phyloP scores from a whole-genome alignment of 2,888 invertebrate species.

The Brassicogethes aeneus region DNA sequence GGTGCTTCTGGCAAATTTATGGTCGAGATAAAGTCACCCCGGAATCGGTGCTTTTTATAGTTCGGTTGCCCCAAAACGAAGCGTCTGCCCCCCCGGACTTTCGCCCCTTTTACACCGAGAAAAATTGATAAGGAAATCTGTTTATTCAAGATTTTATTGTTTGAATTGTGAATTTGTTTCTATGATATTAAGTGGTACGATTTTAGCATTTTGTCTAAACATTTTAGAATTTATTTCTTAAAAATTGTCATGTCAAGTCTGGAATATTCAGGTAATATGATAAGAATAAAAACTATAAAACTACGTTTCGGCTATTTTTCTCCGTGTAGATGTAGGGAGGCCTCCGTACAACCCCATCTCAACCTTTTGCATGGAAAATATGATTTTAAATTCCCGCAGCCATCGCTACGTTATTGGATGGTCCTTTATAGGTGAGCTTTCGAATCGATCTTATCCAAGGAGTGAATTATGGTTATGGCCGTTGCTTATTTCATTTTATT shows the following conservation, averaged over 20 bases:
- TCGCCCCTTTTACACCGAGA: no score
- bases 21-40: conserved; percentile 43
- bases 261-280: no score
- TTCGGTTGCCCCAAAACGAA: conserved; percentile 29
- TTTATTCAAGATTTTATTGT: no score
- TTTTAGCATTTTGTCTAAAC: no score
- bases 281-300: no score
- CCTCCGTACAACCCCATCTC: conserved; percentile 10
- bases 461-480: conserved; percentile 25
- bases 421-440: conserved; percentile 34
- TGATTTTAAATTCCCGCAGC: conserved; percentile 37
- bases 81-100: conserved; percentile 16
- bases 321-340: conserved; percentile 7
- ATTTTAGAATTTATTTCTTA: no score
- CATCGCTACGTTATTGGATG: conserved; percentile 13
- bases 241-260: no score
- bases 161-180: no score
- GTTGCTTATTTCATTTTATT: conserved; percentile 28
- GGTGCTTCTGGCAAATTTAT: conserved; percentile 45
- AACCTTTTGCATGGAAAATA: conserved; percentile 30
- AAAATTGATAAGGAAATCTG: no score
- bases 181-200: no score
- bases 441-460: conserved; percentile 31
- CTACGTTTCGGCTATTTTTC: no score
- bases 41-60: conserved; percentile 43